phyloP scores from a whole-genome alignment of 1,140 invertebrate species.

The Meloidogyne chitwoodi region DNA sequence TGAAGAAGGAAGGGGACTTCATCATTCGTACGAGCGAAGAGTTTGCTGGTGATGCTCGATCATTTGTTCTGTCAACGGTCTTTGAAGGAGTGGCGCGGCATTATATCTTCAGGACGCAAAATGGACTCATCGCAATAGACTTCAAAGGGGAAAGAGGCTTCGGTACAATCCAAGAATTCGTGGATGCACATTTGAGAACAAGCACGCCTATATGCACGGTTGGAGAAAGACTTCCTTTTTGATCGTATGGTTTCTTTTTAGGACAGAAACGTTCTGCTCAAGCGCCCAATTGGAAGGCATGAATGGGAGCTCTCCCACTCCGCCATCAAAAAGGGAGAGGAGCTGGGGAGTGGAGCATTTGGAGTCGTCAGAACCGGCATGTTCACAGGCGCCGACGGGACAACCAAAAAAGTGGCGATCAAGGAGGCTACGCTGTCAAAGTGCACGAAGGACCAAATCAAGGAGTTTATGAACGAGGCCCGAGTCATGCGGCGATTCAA shows the following conservation, averaged over 20 bases:
- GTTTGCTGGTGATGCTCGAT: not conserved
- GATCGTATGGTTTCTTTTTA: not conserved
- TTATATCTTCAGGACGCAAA: not conserved
- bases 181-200: not conserved
- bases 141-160: not conserved
- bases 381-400: not conserved
- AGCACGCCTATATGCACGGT: not conserved
- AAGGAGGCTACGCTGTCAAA: too few species aligned
- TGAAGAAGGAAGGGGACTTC: conserved; percentile 32
- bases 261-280: not conserved
- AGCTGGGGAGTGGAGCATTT: not conserved
- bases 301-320: not conserved
- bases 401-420: too few species aligned
- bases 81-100: not conserved
- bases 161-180: not conserved
- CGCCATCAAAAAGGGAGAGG: not conserved
- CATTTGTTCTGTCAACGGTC: not conserved
- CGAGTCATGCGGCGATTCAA: conserved; percentile 34
- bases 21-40: conserved; percentile 35
- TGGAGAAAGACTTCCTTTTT: not conserved
- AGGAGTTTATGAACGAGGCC: conserved; percentile 40
- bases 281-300: not conserved
- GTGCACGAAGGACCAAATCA: conserved; percentile 8
- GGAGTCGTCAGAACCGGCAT: not conserved
- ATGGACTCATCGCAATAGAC: not conserved